Base-by-base conservation (phyloP, 2,113 vertebrate genomes). In the Centrocercus urophasianus region DNA sequence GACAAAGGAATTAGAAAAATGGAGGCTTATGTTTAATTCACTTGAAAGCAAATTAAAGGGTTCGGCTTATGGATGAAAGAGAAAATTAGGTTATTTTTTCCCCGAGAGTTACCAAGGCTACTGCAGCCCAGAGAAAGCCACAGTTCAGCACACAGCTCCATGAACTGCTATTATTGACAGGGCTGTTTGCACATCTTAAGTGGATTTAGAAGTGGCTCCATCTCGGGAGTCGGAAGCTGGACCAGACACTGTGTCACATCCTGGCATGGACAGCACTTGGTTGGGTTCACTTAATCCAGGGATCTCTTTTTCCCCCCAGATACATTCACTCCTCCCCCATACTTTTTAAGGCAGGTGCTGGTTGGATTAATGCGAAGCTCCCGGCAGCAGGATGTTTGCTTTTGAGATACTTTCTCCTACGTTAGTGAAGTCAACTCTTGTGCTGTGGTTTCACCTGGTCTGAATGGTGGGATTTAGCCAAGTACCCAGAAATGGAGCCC, bases 11-110 rank as follows among this genome's bases (percentile, higher is more conserved):
- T 96, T 96, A 80, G 80, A 89, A 90, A 96, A 93, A 97, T 83
- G 64, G 91, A 91, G 76, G 91, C 88, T 97, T 96, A 96, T 95
- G 91, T 95, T 95, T 96, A 95, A 95, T 95, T 96, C 85, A 93
- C 95, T 96, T 88, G 90, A 96, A 96, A 96, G 94, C 87, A 97
- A 96, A 97, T 96, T 95, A 97, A 96, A 95, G 91, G 90, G 65
- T 96, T 95, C 4, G 0, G 85, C 90, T 96, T 94, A 93, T 63
- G 93, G 93, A 95, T 94, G 90, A 93, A 96, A 95, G 82, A 92
- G 93, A 96, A 96, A 96, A 97, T 95, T 67, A 74, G 91, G 91
- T 92, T 91, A 73, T 91, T 88, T 95, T 83, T 84, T 73, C 85
- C 12, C 65, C 8, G 72, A 72, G 94, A 95, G 95, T 97, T 96